phyloP scores from a whole-genome alignment of 2,113 vertebrate species.

The Triplophysa tibetana region DNA sequence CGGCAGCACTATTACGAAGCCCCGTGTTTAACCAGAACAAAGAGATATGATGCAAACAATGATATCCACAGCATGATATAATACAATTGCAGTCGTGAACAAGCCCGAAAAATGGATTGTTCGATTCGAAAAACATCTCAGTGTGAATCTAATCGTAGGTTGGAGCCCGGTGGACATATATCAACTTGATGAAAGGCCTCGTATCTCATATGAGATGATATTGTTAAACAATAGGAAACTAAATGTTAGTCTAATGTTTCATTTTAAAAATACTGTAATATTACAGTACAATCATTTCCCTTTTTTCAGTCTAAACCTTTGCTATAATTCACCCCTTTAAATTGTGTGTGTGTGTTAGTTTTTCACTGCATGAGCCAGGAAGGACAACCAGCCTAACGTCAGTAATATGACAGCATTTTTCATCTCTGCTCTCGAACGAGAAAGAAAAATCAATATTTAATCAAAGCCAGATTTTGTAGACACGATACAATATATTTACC shows the following conservation, averaged over 20 bases:
- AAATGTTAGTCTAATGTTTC: not conserved
- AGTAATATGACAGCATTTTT: conserved; percentile 68
- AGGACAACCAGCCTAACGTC: conserved; percentile 28
- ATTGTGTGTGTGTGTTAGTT: conserved; percentile 16
- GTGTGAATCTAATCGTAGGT: conserved; percentile 24
- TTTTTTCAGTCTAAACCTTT: not conserved
- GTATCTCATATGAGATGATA: not conserved
- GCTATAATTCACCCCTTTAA: not conserved
- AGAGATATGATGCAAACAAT: not conserved
- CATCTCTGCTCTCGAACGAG: conserved; percentile 67
- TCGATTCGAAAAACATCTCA: conserved; percentile 4
- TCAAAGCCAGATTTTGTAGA: conserved; percentile 71
- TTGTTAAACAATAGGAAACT: not conserved
- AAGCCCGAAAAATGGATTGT: not conserved
- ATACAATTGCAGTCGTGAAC: conserved; percentile 1
- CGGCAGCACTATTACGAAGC: conserved; percentile 29
- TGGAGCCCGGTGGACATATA: not conserved
- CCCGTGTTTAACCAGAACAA: not conserved
- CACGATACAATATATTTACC: conserved; percentile 50
- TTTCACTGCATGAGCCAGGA: conserved; percentile 15
- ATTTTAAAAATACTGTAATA: not conserved
- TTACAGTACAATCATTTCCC: not conserved
- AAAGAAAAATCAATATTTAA: conserved; percentile 77
- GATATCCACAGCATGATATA: conserved; percentile 5
- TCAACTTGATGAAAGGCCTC: not conserved